Conservation (phyloP, 2,888 invertebrate genomes). For the Sicus ferrugineus region DNA sequence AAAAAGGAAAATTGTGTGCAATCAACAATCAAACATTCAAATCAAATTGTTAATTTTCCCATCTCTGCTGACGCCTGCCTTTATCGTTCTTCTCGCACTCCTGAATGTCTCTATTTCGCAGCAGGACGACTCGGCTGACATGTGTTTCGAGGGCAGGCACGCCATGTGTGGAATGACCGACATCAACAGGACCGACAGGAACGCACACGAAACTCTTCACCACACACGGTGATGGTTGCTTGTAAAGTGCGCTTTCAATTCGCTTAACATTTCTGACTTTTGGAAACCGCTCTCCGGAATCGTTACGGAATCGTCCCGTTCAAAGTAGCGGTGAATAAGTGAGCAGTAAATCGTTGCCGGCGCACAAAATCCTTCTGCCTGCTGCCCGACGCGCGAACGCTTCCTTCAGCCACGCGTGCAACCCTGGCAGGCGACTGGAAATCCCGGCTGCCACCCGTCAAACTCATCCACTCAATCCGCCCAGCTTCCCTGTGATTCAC, state of each 20-base stretch:
- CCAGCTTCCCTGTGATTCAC: not conserved
- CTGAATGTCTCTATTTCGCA: not conserved
- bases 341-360: not conserved
- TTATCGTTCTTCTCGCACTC: not conserved
- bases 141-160: not conserved
- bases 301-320: slow-evolving; percentile 10
- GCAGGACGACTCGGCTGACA: too few relatives aligned
- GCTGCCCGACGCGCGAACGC: not conserved
- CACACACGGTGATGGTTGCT: too few relatives aligned
- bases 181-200: too few relatives aligned
- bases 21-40: not conserved
- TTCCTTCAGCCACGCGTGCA: not conserved
- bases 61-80: too few relatives aligned
- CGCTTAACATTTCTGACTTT: slow-evolving; percentile 8
- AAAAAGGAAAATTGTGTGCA: not conserved
- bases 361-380: not conserved
- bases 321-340: slow-evolving; percentile 7
- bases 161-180: not conserved
- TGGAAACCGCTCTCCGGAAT: slow-evolving; percentile 2
- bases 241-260: slow-evolving; percentile 10
- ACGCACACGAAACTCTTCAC: not conserved
- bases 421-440: too few relatives aligned
- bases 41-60: too few relatives aligned
- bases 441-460: not conserved
- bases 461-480: too few relatives aligned